These are phyloP conservation scores for Drosophila carrolli DNA, from an alignment of 1,140 invertebrate species.

Conservation along the genomic window DNA sequence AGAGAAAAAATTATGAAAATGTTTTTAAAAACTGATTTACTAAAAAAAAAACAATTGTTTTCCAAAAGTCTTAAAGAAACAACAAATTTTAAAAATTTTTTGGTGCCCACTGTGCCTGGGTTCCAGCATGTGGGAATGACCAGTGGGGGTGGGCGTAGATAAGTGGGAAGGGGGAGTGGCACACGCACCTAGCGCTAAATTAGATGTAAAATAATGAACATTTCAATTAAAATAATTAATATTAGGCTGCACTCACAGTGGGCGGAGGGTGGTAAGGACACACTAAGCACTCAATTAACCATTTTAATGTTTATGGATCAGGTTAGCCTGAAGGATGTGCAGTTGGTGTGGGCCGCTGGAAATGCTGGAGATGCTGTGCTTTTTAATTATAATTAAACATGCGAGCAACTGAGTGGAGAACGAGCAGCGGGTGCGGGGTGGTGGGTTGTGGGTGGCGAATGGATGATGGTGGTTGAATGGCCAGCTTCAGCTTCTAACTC, in stretches of 20 bases:
- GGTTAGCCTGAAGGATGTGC: slow-evolving; percentile 43
- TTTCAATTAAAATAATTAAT: slow-evolving; percentile 85
- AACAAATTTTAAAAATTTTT: no score
- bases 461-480: slow-evolving; percentile 41
- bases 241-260: slow-evolving; percentile 57
- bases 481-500: slow-evolving; percentile 26
- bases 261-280: slow-evolving; percentile 40
- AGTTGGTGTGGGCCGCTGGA: slow-evolving; percentile 11
- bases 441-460: slow-evolving; percentile 24
- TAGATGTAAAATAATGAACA: slow-evolving; percentile 84
- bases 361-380: slow-evolving; percentile 58
- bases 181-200: slow-evolving; percentile 69
- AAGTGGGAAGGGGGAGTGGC: slow-evolving; percentile 8
- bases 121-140: slow-evolving; percentile 17
- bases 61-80: no score
- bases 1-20: no score
- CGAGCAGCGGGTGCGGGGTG: slow-evolving; percentile 7
- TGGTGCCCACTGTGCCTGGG: slow-evolving; percentile 2
- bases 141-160: slow-evolving; percentile 2
- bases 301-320: slow-evolving; percentile 80
- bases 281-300: slow-evolving; percentile 84
- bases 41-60: no score
- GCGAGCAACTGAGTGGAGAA: slow-evolving; percentile 55
- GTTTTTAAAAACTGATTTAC: no score
- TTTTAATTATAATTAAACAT: slow-evolving; percentile 85